Evolutionary conservation across 1,140 invertebrate genomes (phyloP), one percentile per base, ranked within the genome.

Genomic region (Elymnias hypermnestra): DNA sequence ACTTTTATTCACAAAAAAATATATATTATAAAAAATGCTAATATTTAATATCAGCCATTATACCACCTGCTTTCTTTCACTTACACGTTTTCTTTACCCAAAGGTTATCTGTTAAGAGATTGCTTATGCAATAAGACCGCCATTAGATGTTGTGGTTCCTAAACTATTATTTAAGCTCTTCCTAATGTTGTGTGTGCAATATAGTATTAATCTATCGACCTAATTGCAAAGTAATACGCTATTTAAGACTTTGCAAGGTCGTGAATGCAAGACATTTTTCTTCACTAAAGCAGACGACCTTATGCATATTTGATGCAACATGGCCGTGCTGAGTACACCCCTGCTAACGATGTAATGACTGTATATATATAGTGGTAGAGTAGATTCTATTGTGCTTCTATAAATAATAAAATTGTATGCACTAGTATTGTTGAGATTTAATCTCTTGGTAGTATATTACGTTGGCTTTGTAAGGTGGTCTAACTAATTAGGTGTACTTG

Each of bases 241-340:
- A 51, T 63, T 71, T 65, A 63, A 54, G 53, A 57, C 62, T 41
- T 53, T 53, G 47, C 45, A 44, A 57, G 54, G 56, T 63, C 57
- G 56, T 60, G 55, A 60, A 41, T 57, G 44, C 39, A 53, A 66
- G 62, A 54, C 65, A 58, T 77, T 77, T 77, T 72, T 73, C 68
- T 67, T 60, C 63, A 72, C 57, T 57, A 47, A 61, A 57, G 55
- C 55, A 60, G 60, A 61, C 62, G 48, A 54, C 62, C 62, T 66
- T 65, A 69, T 73, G 68, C 58, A 76, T 70, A 70, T 68, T 73
- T 68, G 63, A 73, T 70, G 53, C 59, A 60, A 50, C 57, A 29
- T 28, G 18, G 39, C 39, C 13, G 31, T 50, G 38, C 39, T 41
- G 21, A 43, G 47, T 26, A 40, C 21, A 28, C 28, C 31, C 23